Conservation (phyloP, 2,888 invertebrate species). For the Hemistola chrysoprasaria region DNA sequence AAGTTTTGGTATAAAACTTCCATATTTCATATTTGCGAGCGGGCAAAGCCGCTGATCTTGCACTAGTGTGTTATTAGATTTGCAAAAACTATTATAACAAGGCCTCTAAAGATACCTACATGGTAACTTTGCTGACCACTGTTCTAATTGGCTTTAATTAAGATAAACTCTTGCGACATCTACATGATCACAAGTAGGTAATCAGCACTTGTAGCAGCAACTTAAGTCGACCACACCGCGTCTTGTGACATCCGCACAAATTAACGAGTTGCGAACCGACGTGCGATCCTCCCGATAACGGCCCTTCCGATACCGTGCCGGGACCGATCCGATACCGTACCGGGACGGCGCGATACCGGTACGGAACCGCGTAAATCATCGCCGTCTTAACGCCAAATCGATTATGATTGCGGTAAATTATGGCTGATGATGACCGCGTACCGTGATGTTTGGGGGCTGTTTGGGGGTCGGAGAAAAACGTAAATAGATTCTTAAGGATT, state of each 20-base stretch:
- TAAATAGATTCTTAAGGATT: too few relatives aligned
- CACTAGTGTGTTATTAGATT: too few relatives aligned
- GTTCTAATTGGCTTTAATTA: too few relatives aligned
- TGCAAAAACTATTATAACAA: too few relatives aligned
- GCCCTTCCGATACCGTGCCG: conserved; percentile 53
- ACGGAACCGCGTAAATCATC: conserved; percentile 30
- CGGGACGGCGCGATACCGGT: conserved; percentile 40
- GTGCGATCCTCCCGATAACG: conserved; percentile 65
- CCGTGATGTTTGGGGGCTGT: conserved; percentile 16
- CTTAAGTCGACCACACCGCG: conserved; percentile 35
- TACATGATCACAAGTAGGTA: too few relatives aligned
- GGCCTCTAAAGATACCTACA: too few relatives aligned
- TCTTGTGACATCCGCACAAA: conserved; percentile 61
- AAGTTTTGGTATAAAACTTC: too few relatives aligned
- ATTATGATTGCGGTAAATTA: conserved; percentile 30
- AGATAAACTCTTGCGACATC: too few relatives aligned
- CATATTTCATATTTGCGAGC: too few relatives aligned
- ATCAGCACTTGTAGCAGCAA: conserved; percentile 31
- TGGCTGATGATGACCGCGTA: conserved; percentile 28
- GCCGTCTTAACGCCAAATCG: conserved; percentile 29
- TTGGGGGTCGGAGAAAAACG: too few relatives aligned
- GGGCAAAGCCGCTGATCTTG: too few relatives aligned
- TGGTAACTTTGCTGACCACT: too few relatives aligned
- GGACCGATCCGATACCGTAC: conserved; percentile 26
- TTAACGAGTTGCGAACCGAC: conserved; percentile 67